These are phyloP conservation scores for Ceratina calcarata DNA, from an alignment of 1,140 invertebrate genomes.

Conservation along the genomic window DNA sequence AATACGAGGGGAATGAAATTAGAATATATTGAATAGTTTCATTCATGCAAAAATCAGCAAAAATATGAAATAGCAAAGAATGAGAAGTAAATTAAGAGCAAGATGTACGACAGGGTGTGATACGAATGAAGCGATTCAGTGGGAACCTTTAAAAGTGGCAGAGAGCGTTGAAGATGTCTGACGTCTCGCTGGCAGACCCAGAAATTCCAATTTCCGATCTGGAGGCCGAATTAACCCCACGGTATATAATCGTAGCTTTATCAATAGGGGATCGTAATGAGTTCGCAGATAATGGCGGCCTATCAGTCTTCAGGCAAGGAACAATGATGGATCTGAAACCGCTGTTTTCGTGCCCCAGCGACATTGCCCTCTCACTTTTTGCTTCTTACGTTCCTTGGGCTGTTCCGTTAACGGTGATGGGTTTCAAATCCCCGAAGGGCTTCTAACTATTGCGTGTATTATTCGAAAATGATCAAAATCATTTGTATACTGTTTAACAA, in stretches of 20 bases:
- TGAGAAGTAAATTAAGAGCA: neutral
- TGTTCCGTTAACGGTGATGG: neutral
- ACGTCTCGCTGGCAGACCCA: slow-evolving; percentile 71
- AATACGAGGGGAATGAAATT: too few relatives aligned
- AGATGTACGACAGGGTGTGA: neutral
- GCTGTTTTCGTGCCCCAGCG: slow-evolving; percentile 73
- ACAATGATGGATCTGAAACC: slow-evolving; percentile 79
- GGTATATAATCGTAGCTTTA: slow-evolving; percentile 77
- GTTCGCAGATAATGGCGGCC: slow-evolving; percentile 78
- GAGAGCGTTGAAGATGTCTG: slow-evolving; percentile 71
- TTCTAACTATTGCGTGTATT: neutral
- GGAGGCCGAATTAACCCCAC: slow-evolving; percentile 66
- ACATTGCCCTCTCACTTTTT: slow-evolving; percentile 40
- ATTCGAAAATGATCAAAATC: neutral
- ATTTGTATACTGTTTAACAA: neutral
- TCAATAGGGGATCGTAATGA: slow-evolving; percentile 80
- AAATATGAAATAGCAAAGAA: neutral
- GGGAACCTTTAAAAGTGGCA: neutral
- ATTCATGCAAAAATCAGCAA: neutral
- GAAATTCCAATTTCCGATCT: slow-evolving; percentile 79
- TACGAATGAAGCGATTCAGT: neutral
- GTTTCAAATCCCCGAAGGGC: neutral
- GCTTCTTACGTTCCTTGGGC: neutral
- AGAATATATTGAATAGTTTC: too few relatives aligned
- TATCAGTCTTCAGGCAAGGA: slow-evolving; percentile 76